Conservation (phyloP, 2,113 vertebrate species). For the Oreocharis arfaki region DNA sequence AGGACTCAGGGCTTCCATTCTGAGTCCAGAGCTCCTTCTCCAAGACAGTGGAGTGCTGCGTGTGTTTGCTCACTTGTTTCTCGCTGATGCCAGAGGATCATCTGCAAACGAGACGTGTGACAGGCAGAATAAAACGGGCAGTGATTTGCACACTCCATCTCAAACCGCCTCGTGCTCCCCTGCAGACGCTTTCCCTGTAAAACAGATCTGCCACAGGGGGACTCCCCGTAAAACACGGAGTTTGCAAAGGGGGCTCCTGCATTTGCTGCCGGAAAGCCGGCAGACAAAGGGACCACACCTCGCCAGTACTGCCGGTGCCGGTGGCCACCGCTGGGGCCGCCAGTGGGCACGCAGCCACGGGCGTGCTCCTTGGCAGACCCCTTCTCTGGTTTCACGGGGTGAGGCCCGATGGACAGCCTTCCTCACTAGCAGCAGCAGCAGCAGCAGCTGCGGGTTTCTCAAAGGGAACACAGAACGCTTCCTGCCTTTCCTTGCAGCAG, state of each 20-base stretch:
- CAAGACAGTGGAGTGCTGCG: accelerated
- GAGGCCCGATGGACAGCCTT: background rate
- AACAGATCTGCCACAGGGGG: background rate
- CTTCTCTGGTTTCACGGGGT: accelerated
- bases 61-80: background rate
- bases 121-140: background rate
- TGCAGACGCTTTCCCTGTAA: background rate
- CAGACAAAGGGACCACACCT: slow-evolving; percentile 46
- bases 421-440: background rate
- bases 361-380: accelerated
- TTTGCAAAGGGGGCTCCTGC: background rate
- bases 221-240: background rate
- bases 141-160: background rate
- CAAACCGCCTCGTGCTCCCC: accelerated
- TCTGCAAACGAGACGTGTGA: accelerated
- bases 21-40: background rate
- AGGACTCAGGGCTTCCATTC: background rate
- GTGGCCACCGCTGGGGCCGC: background rate
- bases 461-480: background rate
- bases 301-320: accelerated
- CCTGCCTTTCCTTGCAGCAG: accelerated
- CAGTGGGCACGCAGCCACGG: accelerated
- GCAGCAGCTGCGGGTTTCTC: background rate
- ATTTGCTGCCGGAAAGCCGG: background rate
- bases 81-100: background rate